Percentiles rank a stretch among this genome's conserved stretches.
These are phyloP conservation scores for Pentamera pediparva DNA, from an alignment of 53 echinoderm and acorn worm species.

Conservation along the genomic window DNA sequence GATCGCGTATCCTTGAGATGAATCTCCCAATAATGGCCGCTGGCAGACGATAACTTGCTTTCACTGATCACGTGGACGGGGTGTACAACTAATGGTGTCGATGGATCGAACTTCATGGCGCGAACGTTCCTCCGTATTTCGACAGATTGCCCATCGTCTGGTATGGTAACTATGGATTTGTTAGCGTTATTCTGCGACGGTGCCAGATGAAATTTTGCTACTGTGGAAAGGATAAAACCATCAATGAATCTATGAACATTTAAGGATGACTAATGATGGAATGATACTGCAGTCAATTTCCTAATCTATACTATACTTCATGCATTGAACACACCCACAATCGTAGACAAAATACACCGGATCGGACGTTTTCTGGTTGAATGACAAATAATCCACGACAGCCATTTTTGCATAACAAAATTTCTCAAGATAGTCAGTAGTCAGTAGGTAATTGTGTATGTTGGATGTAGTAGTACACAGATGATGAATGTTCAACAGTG, in stretches of 20 bases:
- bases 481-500: too few species aligned
- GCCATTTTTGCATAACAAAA: too few species aligned
- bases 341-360: too few species aligned
- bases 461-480: too few species aligned
- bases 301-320: too few species aligned
- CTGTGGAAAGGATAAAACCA: background rate
- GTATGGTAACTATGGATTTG: constrained; percentile 4
- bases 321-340: too few species aligned
- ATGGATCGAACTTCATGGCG: constrained; percentile 1
- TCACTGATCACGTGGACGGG: constrained; percentile 79
- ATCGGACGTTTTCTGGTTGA: too few species aligned
- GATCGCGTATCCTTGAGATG: constrained; percentile 53
- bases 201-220: background rate
- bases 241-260: background rate
- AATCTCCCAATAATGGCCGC: constrained; percentile 88
- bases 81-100: constrained; percentile 20
- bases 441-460: too few species aligned
- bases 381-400: too few species aligned
- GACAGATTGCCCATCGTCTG: constrained; percentile 10
- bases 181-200: background rate
- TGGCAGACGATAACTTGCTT: constrained; percentile 53
- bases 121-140: background rate
- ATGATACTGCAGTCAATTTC: too few species aligned
- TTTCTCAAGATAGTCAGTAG: too few species aligned
- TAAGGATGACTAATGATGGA: too few species aligned